Conservation (phyloP, 1,140 invertebrate genomes). For the Lucilia cuprina region DNA sequence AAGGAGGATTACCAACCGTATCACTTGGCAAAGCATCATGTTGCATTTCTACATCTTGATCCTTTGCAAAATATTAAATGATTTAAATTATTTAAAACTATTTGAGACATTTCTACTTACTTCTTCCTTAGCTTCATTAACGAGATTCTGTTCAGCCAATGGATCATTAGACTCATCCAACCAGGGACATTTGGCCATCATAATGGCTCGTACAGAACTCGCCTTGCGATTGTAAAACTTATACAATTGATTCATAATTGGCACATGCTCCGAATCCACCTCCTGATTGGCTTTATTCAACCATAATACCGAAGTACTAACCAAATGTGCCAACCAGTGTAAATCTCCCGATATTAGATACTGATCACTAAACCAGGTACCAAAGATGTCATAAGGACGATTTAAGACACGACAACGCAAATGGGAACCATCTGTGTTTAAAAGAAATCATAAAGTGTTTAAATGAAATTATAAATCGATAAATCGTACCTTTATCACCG, state of each 20-base stretch:
- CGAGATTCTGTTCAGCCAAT: constrained; percentile 32
- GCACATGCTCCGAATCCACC: constrained; percentile 80
- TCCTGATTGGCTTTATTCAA: constrained; percentile 86
- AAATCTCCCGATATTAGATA: constrained; percentile 83
- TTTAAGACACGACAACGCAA: constrained; percentile 83
- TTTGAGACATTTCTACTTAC: background rate
- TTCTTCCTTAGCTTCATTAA: background rate
- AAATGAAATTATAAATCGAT: background rate
- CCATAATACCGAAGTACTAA: constrained; percentile 82
- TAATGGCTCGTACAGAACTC: constrained; percentile 68
- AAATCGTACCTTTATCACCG: constrained; percentile 42
- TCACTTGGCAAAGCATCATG: background rate
- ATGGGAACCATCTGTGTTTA: constrained; percentile 68
- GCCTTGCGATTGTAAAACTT: constrained; percentile 85
- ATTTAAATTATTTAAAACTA: background rate
- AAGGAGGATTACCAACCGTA: constrained; percentile 33
- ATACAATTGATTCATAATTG: constrained; percentile 81
- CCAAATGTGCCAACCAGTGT: constrained; percentile 80
- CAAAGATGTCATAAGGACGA: constrained; percentile 90
- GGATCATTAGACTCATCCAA: constrained; percentile 56
- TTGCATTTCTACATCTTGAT: constrained; percentile 4
- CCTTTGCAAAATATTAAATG: background rate
- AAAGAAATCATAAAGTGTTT: constrained; percentile 17
- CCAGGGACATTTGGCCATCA: constrained; percentile 62
- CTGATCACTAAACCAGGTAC: constrained; percentile 86